Percentiles rank a stretch among this genome's conserved stretches.
phyloP scores from a whole-genome alignment of 2,113 vertebrate genomes.

The Pterophyllum scalare region DNA sequence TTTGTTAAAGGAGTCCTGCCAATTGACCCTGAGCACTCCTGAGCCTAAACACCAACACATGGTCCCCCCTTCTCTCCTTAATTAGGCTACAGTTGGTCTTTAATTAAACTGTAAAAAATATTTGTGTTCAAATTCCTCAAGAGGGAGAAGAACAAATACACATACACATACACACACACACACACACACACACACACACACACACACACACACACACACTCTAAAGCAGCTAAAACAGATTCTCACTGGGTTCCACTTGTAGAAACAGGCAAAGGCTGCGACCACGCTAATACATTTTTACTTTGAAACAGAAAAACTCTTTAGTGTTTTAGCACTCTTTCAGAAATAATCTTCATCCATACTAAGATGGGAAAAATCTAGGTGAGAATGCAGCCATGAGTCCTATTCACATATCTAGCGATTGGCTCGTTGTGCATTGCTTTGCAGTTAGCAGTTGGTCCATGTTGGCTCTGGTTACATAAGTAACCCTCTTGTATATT shows the following conservation, averaged over 20 bases:
- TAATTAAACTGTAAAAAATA: constrained; percentile 53
- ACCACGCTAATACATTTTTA: background rate
- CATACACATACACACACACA: background rate
- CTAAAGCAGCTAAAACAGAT: constrained; percentile 27
- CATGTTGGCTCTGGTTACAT: background rate
- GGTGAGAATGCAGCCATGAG: background rate
- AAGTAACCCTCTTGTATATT: background rate
- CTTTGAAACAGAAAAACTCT: background rate
- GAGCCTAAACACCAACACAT: constrained; percentile 14
- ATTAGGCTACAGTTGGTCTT: constrained; percentile 54
- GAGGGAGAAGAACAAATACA: background rate
- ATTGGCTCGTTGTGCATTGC: background rate
- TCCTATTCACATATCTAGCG: background rate
- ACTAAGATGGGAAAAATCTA: background rate
- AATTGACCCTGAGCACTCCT: constrained; percentile 10
- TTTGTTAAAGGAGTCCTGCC: constrained; percentile 42
- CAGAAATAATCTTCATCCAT: background rate
- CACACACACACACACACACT: background rate
- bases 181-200: background rate
- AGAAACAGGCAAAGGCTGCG: background rate
- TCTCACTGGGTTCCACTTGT: constrained; percentile 25
- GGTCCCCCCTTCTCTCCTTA: constrained; percentile 21
- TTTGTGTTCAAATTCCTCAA: constrained; percentile 42
- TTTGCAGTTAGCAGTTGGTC: background rate
- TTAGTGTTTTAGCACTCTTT: background rate